Evolutionary conservation across 2,113 vertebrate genomes (phyloP).

Genomic region (Antennarius striatus): DNA sequence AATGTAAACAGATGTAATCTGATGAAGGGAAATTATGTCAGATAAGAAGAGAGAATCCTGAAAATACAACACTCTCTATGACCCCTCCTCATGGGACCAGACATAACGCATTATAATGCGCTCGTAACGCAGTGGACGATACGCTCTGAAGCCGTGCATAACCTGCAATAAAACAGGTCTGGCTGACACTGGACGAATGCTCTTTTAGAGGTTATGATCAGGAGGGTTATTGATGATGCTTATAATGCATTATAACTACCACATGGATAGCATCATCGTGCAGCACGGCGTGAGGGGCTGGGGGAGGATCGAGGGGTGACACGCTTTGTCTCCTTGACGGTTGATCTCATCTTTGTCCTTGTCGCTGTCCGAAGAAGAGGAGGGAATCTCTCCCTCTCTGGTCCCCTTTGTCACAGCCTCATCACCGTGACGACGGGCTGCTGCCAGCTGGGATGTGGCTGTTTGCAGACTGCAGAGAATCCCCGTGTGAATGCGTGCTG

Average conservation of each 20-base stretch:
- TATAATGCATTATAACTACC: too few species aligned
- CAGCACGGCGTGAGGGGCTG: too few species aligned
- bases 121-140: too few species aligned
- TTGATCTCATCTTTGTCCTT: too few species aligned
- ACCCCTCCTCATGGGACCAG: not conserved
- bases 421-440: not conserved
- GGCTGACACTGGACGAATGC: too few species aligned
- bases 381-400: conserved; percentile 8
- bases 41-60: conserved; percentile 1
- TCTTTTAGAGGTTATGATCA: too few species aligned
- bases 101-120: not conserved
- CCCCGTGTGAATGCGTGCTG: conserved; percentile 26
- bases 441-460: conserved; percentile 37
- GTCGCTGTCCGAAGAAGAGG: not conserved
- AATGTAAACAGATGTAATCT: conserved; percentile 56
- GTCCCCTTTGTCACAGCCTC: conserved; percentile 36
- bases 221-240: too few species aligned
- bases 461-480: conserved; percentile 10
- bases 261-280: too few species aligned
- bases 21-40: conserved; percentile 48
- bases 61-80: conserved; percentile 1
- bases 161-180: too few species aligned
- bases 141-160: too few species aligned
- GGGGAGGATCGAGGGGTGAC: too few species aligned
- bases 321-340: too few species aligned